Conservation (phyloP, 2,888 invertebrate genomes). For the Dysmachus trigonus region DNA sequence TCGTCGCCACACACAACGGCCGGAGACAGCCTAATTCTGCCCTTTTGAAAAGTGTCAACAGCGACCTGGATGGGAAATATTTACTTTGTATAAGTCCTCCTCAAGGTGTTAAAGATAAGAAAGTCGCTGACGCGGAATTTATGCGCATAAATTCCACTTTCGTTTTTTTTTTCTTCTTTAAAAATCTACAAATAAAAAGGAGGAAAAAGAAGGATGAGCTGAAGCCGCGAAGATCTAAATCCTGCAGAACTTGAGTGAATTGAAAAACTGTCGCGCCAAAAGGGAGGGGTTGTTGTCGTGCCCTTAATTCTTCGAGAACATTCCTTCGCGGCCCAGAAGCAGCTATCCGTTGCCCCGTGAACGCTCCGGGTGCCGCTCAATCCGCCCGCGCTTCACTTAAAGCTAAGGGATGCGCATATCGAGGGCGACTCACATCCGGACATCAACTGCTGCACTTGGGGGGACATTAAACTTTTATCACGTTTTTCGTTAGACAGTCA, state of each 20-base stretch:
- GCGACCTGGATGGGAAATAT: background rate
- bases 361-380: background rate
- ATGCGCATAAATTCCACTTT: slow-evolving; percentile 23
- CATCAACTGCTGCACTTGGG: slow-evolving; percentile 23
- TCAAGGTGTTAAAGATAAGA: slow-evolving; percentile 9
- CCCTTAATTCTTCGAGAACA: slow-evolving; percentile 4
- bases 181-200: no score
- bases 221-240: background rate
- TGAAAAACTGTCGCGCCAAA: background rate
- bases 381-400: background rate
- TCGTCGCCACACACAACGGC: background rate
- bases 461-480: slow-evolving; percentile 49
- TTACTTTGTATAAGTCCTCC: background rate
- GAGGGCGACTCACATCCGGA: slow-evolving; percentile 6
- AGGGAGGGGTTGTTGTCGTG: background rate
- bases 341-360: background rate
- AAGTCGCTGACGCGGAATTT: slow-evolving; percentile 6
- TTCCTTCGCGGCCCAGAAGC: background rate
- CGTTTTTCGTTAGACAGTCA: slow-evolving; percentile 49
- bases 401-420: background rate
- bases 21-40: background rate
- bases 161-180: background rate
- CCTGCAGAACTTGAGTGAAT: background rate
- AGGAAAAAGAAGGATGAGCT: background rate
- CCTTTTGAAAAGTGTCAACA: background rate